Base-by-base conservation (phyloP, 2,888 invertebrate genomes). In the Micropterix aruncella region DNA sequence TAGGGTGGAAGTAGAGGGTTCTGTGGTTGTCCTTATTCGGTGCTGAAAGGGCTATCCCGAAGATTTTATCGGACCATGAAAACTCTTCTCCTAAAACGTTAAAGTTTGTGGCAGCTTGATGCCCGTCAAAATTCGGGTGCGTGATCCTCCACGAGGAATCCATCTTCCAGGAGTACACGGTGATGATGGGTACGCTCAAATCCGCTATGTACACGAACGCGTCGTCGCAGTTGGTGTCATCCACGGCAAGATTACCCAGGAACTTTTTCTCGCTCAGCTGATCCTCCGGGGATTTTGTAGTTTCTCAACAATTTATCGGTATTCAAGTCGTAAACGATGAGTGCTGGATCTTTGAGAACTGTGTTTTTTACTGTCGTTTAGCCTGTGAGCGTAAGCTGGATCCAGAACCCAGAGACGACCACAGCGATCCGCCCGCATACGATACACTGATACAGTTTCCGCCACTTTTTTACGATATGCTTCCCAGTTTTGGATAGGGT, bases 401-500 rank as follows among this genome's bases (percentile, higher is more conserved):
- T 88, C 88, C 39, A 88, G 58, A 7, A 86, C 83, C 87, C 88
- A 88, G 1, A 88, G 73, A 1, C 86, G 74, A 12, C 78, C 80
- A 57, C 88, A 88, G 41, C 73, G 73, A 58, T 88, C 88, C 1
- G 82, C 84, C 1, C 82, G 70, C 2, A 84, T 66, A 3, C 85
- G 68, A 60, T 82, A 85, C 0, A 85, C 81, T 0, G 85, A 84
- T 1, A 85, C 74, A 42, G 86, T 75, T 57, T 83, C 82, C 1
- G 80, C 75, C 0, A 60, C 58, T 27, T 27, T 12, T 5, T 12
- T 12, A 38, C 80, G 77, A 55, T 87, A 86, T 0, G 84, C 80
- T 47, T 78, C 77, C 87, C 87, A 88, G 52, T 78, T 81, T n/a
- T 1, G 87, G 87, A 53, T 81, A 88, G 0, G 88, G 87, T n/a